Base-by-base conservation (phyloP, 1,140 invertebrate genomes). In the Trissolcus basalis region DNA sequence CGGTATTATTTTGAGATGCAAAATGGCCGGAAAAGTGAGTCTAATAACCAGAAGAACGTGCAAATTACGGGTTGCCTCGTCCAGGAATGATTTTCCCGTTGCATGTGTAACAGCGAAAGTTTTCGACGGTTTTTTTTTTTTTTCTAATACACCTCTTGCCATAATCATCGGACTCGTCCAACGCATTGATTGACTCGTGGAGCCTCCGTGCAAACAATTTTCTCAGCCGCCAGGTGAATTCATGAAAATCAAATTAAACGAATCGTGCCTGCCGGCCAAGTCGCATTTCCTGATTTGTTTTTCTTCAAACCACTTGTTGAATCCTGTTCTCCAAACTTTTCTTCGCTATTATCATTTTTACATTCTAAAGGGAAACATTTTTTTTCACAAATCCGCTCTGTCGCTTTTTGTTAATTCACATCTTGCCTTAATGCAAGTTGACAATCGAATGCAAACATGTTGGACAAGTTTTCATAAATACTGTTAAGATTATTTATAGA, bases 61-160 rank as follows among this genome's bases (percentile, higher is more conserved):
- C 58, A 69, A 77, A 77, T 72, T 72, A 69, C 48, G 48, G 50
- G 69, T 55, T 77, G 45, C 59, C n/a, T 35, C 27, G 60, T 39
- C 53, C 33, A 55, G 33, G 58, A 69, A 77, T 64, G 75, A 77
- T 78, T 78, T 78, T 65, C 69, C 60, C 49, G 69, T 78, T 73
- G 75, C 75, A 78, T 73, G 75, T 73, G 58, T 78, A 78, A 70
- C 69, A 73, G 75, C 69, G 75, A 78, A 78, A 78, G 75, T 78
- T 73, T 49, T 35, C 19, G 19, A 3, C 19, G 19, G 50, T 15
- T 33, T 32, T 65, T 50, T 61, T 56, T 56, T 36, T 33, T n/a
- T n/a, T 13, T n/a, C 13, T 8, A 13, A 39, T n/a, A 39, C n/a
- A 39, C n/a, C n/a, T 13, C 41, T 63, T 77, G 56, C 68, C 53